A percentile compares a stretch with the other conserved stretches of the same genome.
Conservation (phyloP, 2,113 vertebrate genomes). For the Onychorhynchus coronatus region DNA sequence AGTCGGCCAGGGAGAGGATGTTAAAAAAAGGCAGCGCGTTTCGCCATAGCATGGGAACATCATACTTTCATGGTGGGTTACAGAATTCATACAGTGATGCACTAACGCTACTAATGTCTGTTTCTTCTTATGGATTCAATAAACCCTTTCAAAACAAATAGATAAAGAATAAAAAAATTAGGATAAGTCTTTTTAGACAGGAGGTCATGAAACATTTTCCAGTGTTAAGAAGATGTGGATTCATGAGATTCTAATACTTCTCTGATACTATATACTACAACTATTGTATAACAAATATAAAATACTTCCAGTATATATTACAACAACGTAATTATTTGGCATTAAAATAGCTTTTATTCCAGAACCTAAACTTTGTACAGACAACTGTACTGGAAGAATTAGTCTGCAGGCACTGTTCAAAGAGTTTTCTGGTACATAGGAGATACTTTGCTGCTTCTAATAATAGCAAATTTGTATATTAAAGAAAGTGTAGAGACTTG, state of each 20-base stretch:
- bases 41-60: not conserved
- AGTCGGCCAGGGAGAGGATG: not conserved
- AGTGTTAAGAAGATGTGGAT: not conserved
- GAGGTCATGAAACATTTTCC: not conserved
- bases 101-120: accelerated
- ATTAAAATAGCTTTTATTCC: not conserved
- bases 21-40: not conserved
- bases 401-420: not conserved
- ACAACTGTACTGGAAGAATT: not conserved
- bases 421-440: not conserved
- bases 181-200: accelerated
- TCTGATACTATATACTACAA: not conserved
- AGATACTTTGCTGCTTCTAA: not conserved
- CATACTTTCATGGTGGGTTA: not conserved
- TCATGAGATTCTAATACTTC: not conserved
- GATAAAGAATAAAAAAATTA: no score
- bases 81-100: not conserved
- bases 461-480: not conserved
- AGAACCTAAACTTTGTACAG: not conserved
- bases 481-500: not conserved
- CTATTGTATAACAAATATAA: not conserved
- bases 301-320: not conserved
- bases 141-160: not conserved
- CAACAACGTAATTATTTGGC: not conserved
- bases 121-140: not conserved